Evolutionary conservation across 2,113 vertebrate genomes (phyloP), one percentile per base, ranked within the genome.

Genomic region (Aleadryas rufinucha): DNA sequence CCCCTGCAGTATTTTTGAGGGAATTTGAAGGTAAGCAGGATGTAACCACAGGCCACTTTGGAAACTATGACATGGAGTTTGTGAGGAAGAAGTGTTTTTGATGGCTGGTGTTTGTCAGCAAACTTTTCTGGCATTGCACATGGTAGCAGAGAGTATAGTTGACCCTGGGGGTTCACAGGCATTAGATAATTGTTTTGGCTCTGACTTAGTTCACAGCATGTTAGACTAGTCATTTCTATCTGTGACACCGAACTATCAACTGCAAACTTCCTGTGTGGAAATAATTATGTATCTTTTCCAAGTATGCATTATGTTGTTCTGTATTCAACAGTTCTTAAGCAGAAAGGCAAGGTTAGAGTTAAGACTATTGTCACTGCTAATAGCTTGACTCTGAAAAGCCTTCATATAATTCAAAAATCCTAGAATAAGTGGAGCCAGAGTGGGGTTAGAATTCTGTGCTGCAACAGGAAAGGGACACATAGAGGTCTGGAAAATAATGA

Each of bases 181-280:
- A 77, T 84, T 86, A 89, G 91, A 93, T 92, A 90, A 90, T 74
- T 81, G 89, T 69, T 93, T 95, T 96, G 93, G 89, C 95, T 95
- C 81, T 52, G 63, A 70, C 39, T 80, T 83, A 27, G 63, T 86
- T 96, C 75, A 52, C 35, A 75, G 91, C 66, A 61, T 6, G 17
- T 96, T 85, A 93, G 74, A 74, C 54, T 26, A 96, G 93, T 97
- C 93, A 96, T 86, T 95, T 95, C 95, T 96, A 8, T 96, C 95
- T 88, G 64, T 88, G 89, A 90, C 95, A 97, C 85, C 2, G 0
- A 79, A 85, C 84, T 97, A 96, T 97, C 94, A 91, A 74, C 63
- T 93, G 71, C 79, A 83, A 35, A 79, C 87, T 96, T 96, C 95
- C 95, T 96, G 93, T 95, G 69, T 96, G 95, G 91, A 97, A 95